phyloP scores from a whole-genome alignment of 2,113 vertebrate species.

The Oryzias woworae region DNA sequence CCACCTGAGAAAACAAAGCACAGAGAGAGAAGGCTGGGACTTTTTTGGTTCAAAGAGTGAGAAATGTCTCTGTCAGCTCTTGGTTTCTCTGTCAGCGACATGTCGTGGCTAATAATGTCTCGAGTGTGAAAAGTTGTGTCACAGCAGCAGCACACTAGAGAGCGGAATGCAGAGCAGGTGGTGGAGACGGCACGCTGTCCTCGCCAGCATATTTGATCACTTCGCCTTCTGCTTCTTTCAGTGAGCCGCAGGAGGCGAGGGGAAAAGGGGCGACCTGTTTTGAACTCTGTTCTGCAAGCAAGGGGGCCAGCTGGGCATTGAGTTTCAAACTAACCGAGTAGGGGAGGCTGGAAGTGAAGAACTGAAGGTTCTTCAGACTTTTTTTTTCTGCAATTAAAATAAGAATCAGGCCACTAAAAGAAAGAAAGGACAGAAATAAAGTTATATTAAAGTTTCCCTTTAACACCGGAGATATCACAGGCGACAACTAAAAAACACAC shows the following conservation, averaged over 20 bases:
- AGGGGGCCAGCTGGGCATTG: slow-evolving; percentile 49
- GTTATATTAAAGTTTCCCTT: too few species aligned
- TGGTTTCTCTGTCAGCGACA: slow-evolving; percentile 36
- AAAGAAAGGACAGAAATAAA: too few species aligned
- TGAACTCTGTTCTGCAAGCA: slow-evolving; percentile 56
- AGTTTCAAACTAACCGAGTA: slow-evolving; percentile 65
- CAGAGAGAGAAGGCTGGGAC: background rate
- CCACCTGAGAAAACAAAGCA: background rate
- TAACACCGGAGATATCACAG: too few species aligned
- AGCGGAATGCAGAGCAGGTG: slow-evolving; percentile 52
- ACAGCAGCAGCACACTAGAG: background rate
- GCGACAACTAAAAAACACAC: too few species aligned
- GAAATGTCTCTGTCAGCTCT: slow-evolving; percentile 14
- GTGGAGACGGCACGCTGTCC: slow-evolving; percentile 31
- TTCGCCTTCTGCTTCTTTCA: slow-evolving; percentile 63
- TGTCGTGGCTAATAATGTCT: slow-evolving; percentile 40
- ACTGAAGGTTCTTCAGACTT: background rate
- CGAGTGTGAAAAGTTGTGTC: slow-evolving; percentile 17
- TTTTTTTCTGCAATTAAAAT: too few species aligned
- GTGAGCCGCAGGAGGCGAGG: slow-evolving; percentile 23
- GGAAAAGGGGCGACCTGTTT: slow-evolving; percentile 47
- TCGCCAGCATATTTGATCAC: slow-evolving; percentile 52
- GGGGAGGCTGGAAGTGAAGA: background rate
- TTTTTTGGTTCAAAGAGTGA: background rate
- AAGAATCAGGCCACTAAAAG: too few species aligned